Percentiles rank a stretch among this genome's conserved stretches.
Conservation (phyloP, 2,797 vertebrate genomes). For the Chloroceryle amazona region DNA sequence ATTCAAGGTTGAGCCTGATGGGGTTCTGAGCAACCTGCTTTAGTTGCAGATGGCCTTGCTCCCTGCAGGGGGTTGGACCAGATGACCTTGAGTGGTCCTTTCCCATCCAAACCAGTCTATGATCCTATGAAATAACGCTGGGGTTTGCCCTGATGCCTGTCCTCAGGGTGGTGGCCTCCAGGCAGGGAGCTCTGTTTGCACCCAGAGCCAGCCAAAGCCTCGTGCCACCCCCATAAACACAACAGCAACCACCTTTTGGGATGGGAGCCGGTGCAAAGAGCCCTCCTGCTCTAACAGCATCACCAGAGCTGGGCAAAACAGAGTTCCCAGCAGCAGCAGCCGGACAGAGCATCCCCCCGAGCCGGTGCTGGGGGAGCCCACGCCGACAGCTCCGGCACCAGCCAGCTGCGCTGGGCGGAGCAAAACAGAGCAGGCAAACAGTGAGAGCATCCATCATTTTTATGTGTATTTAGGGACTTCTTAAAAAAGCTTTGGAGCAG, state of each 20-base stretch:
- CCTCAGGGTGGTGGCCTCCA: accelerated
- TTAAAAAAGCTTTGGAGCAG: background rate
- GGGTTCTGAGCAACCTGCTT: too few species aligned
- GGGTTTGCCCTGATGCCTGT: accelerated
- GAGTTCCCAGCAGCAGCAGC: background rate
- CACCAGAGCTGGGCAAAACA: accelerated
- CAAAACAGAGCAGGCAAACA: background rate
- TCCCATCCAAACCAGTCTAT: too few species aligned
- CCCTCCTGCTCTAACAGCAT: accelerated
- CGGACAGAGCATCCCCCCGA: accelerated
- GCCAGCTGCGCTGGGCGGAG: accelerated
- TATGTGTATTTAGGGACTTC: background rate
- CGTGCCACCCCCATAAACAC: accelerated
- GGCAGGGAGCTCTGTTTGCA: background rate
- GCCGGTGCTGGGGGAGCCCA: background rate
- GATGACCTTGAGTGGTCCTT: too few species aligned
- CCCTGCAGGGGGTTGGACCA: too few species aligned
- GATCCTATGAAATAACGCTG: background rate
- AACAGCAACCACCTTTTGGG: background rate
- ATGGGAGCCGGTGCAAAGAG: accelerated
- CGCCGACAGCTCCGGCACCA: accelerated
- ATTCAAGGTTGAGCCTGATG: too few species aligned
- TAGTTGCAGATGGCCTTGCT: too few species aligned
- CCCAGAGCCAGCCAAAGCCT: background rate
- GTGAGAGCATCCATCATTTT: accelerated